phyloP scores from a whole-genome alignment of 2,797 vertebrate genomes.

The Chloroceryle inda region DNA sequence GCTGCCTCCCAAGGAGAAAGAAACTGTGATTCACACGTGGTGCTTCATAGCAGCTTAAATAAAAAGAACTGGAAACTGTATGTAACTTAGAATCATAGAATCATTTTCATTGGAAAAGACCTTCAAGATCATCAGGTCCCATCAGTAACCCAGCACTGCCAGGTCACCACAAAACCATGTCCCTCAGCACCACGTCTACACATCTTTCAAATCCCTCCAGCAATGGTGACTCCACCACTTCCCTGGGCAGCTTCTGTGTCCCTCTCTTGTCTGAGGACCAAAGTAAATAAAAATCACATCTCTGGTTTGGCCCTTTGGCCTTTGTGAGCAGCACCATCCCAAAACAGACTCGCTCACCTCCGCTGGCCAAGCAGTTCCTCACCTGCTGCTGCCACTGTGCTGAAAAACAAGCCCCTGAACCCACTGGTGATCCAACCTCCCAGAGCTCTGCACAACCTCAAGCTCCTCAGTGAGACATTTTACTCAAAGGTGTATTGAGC shows the following conservation, averaged over 20 bases:
- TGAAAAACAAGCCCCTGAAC: background rate
- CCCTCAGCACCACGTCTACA: background rate
- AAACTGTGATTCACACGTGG: background rate
- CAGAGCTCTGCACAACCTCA: background rate
- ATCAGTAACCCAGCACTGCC: background rate
- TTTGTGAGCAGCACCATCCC: background rate
- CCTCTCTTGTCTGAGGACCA: background rate
- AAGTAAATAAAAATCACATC: background rate
- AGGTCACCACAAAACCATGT: background rate
- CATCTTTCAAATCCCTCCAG: background rate
- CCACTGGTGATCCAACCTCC: background rate
- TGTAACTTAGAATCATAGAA: background rate
- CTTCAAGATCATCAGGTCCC: background rate
- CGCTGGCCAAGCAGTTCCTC: background rate
- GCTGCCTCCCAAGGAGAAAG: background rate
- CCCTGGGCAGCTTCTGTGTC: background rate
- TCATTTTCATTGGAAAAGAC: background rate
- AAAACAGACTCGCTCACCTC: background rate
- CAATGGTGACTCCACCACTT: background rate
- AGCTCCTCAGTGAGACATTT: background rate
- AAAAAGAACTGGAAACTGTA: background rate
- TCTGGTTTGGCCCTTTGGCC: background rate
- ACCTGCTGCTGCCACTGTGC: background rate
- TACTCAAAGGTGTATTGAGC: conserved; percentile 20
- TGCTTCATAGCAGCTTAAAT: background rate